These are phyloP conservation scores for Eupristina koningsbergeri DNA, from an alignment of 1,140 invertebrate species.

Conservation along the genomic window DNA sequence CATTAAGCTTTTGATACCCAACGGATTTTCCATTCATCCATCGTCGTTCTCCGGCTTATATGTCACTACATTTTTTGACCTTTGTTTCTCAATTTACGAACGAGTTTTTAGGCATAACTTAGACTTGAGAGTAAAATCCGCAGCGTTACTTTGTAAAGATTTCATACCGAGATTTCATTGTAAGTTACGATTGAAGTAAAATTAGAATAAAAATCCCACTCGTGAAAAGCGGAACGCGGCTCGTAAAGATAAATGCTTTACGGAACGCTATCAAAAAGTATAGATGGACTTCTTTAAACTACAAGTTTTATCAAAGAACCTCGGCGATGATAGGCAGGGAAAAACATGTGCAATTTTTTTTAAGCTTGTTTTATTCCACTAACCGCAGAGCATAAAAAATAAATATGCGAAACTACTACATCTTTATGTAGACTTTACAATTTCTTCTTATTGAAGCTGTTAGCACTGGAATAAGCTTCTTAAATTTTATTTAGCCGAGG, in stretches of 20 bases:
- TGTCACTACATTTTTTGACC: not conserved
- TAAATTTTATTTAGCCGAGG: not conserved
- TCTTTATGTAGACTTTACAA: too few species aligned
- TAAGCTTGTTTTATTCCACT: not conserved
- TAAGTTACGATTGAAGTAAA: slow-evolving; percentile 13
- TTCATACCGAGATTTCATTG: not conserved
- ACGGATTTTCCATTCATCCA: not conserved
- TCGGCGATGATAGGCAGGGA: not conserved
- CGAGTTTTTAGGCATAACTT: not conserved
- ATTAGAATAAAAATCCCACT: slow-evolving; percentile 15
- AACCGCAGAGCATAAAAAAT: too few species aligned
- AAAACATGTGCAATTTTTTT: not conserved
- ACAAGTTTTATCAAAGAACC: not conserved
- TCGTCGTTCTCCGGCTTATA: not conserved
- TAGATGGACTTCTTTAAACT: not conserved
- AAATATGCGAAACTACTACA: too few species aligned
- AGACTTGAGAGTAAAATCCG: not conserved
- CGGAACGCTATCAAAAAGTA: not conserved
- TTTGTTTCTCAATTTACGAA: slow-evolving; percentile 6
- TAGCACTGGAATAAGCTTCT: too few species aligned
- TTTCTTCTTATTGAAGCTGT: too few species aligned
- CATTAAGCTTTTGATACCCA: not conserved
- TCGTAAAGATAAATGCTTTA: not conserved
- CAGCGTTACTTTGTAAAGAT: slow-evolving; percentile 9
- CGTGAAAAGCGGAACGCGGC: too few species aligned